Evolutionary conservation across 1,140 invertebrate species (phyloP), one percentile per base, ranked within the genome.

Genomic region (Psilanteris sp.): DNA sequence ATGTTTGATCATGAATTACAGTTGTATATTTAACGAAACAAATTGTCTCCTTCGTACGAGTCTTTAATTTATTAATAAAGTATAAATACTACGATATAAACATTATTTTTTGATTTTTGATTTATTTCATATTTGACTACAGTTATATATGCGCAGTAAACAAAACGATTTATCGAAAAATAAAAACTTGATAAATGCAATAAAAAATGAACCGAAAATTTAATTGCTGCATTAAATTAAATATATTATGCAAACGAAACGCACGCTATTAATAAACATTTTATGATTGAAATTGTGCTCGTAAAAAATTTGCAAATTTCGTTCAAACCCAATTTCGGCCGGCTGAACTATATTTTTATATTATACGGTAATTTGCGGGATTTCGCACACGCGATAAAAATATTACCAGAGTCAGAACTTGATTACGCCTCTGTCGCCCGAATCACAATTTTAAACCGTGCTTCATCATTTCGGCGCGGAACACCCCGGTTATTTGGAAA

Each of bases 341-440:
- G 13, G 41, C 61, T 16, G 22, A 43, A 26, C 66, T 57, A 46
- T 61, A 54, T 71, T 71, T 71, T 62, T 71, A 44, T 37, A 71
- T 71, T 71, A 71, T 62, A 52, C 37, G 37, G 29, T 34, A 61
- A 61, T 62, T 71, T 46, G 22, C 26, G 55, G 57, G 48, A 72
- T 72, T 62, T 55, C 31, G 32, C 46, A 57, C 18, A 36, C 31
- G 14, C 10, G 39, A 20, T 9, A 27, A 41, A 52, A 72, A 55
- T 62, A 52, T 59, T 31, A 9, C 22, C 15, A 4, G 15, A 55
- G 27, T 36, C 26, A 36, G 27, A 50, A 46, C 48, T 67, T 67
- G n/a, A 55, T 67, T 67, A 54, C 26, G 13, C 4, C 24, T 26
- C 3, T 20, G 13, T 4, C 36, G 27, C 1, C 14, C 10, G 10